Evolutionary conservation across 37 sponge, comb jelly and placozoan genomes (phyloP), one percentile per base, ranked within the genome.

Genomic region (Beroe ovata): DNA sequence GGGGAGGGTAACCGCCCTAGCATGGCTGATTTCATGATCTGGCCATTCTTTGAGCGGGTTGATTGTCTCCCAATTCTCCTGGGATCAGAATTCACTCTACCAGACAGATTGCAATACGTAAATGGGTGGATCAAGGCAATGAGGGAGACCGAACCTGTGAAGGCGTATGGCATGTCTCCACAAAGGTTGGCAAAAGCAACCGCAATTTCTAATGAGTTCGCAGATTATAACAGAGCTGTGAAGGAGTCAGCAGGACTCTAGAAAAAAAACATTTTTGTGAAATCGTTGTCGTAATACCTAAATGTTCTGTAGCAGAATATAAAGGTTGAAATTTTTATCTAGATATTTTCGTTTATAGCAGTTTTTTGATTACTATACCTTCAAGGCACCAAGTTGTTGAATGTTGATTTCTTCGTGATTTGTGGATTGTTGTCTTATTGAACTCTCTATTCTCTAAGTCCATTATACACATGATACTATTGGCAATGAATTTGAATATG

Each of bases 11-110:
- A 77, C 16, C 6, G 54, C 11, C 84, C 84, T 6, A 32, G 84
- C 28, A 77, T 77, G 84, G 84, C 84, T 42, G 84, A 77, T 77
- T 77, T 42, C 47, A 77, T 77, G 84, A 37, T 77, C 23, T 77
- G 42, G 42, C 84, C 84, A n/a, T 77, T 36, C 41, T 77, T 42
- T 77, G 84, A 77, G 54, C 41, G 84, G 4, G 33, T 77, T 77
- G 84, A 77, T 11, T 30, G 36, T 8, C 41, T 77, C 11, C 84
- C 84, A 19, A 19, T 42, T 42, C 4, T 77, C 1, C 1, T 77
- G 21, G 54, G 25, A 6, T 42, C 39, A 23, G 25, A 19, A 21
- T 42, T 77, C 25, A 54, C n/a, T 20, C 47, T 77, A 0, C 54
- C 84, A 1, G 16, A 23, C 2, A 42, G 33, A 23, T 23, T 77